These are phyloP conservation scores for Ichneumoninae sp. DNA, from an alignment of 2,888 invertebrate genomes.

Conservation along the genomic window DNA sequence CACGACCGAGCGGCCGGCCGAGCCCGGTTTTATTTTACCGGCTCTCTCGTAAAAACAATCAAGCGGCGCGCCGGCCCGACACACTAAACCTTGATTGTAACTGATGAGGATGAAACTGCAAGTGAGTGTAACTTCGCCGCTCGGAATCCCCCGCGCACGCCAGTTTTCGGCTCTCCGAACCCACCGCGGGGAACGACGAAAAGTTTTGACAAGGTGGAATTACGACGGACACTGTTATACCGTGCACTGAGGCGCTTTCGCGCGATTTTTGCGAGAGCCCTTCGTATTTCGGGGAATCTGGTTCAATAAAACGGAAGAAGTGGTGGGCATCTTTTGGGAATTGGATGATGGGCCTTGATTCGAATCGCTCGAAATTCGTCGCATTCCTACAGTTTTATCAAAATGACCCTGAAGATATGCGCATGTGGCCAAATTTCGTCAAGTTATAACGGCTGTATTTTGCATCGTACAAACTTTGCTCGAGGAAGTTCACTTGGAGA, in stretches of 20 bases:
- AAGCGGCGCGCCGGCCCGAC: conserved; percentile 77
- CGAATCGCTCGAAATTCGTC: conserved; percentile 30
- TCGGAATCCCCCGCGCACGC: conserved; percentile 31
- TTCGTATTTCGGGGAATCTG: conserved; percentile 28
- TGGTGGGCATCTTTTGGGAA: conserved; percentile 23
- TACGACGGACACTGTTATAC: conserved; percentile 32
- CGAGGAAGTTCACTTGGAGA: no score
- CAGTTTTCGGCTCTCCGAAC: conserved; percentile 12
- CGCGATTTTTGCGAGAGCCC: background rate
- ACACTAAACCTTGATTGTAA: conserved; percentile 80
- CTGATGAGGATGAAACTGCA: conserved; percentile 77
- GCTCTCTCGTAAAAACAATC: conserved; percentile 82
- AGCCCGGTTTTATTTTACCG: conserved; percentile 67
- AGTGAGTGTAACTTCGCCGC: conserved; percentile 65
- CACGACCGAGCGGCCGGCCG: conserved; percentile 45
- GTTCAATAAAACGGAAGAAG: conserved; percentile 28
- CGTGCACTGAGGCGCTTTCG: background rate
- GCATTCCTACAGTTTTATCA: background rate
- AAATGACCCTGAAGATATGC: no score
- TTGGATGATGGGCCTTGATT: conserved; percentile 26
- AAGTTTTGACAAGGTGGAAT: conserved; percentile 48
- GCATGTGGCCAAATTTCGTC: no score
- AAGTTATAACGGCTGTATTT: no score
- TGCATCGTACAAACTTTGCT: no score
- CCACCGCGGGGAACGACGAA: conserved; percentile 31